Conservation (phyloP, 2,888 invertebrate genomes). For the Anorthoa munda region DNA sequence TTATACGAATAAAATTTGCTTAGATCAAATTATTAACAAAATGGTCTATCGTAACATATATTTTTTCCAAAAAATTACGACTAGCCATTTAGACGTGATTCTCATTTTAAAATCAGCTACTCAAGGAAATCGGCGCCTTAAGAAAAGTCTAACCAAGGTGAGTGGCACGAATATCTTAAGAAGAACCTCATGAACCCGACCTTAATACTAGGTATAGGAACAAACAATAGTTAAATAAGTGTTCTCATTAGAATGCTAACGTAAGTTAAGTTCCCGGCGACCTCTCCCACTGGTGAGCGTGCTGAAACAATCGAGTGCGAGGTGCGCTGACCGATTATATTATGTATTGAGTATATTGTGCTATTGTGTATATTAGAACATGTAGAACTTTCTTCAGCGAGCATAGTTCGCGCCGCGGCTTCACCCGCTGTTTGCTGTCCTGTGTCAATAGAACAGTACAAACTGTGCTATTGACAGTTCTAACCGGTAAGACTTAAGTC, state of each 20-base stretch:
- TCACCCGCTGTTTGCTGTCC: conserved; percentile 16
- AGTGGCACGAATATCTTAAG: too few species aligned
- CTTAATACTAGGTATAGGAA: neutral
- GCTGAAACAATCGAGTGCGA: conserved; percentile 18
- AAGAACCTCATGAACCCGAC: neutral
- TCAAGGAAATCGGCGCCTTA: too few species aligned
- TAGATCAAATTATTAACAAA: too few species aligned
- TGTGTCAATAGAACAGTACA: conserved; percentile 13
- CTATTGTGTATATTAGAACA: neutral
- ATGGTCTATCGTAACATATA: too few species aligned
- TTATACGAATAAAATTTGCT: too few species aligned
- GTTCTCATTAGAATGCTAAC: conserved; percentile 12
- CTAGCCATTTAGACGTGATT: too few species aligned
- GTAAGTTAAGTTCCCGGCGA: conserved; percentile 18
- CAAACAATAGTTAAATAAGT: conserved; percentile 7
- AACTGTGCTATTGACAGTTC: neutral
- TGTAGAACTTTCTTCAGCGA: conserved; percentile 9
- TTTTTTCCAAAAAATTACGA: too few species aligned
- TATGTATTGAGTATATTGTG: conserved; percentile 28
- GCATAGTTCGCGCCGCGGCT: neutral
- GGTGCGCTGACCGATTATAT: conserved; percentile 25
- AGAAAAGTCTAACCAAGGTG: too few species aligned
- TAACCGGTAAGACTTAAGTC: neutral
- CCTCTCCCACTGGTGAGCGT: conserved; percentile 5
- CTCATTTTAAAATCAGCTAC: too few species aligned